phyloP scores from a whole-genome alignment of 1,140 invertebrate genomes.

The Episyrphus balteatus region DNA sequence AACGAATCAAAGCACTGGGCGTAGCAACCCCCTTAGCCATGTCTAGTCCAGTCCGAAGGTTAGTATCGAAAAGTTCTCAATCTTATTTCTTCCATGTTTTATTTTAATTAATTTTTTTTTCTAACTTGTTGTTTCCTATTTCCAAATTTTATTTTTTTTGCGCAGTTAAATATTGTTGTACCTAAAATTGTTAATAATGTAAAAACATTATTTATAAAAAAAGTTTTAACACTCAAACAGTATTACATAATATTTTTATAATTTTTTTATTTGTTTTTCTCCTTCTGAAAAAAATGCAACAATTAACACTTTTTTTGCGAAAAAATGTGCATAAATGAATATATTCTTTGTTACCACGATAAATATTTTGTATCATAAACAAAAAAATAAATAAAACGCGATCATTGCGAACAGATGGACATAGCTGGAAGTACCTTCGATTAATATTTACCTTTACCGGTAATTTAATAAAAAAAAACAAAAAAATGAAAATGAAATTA shows the following conservation, averaged over 20 bases:
- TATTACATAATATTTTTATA: background rate
- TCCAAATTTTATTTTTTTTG: background rate
- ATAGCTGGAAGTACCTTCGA: slow-evolving; percentile 13
- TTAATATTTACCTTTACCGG: slow-evolving; percentile 12
- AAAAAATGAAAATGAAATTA: background rate
- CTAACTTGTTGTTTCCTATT: too few species aligned
- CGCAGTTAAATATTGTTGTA: background rate
- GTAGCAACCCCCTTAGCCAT: slow-evolving; percentile 78
- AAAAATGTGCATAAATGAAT: background rate
- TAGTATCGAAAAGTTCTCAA: slow-evolving; percentile 21
- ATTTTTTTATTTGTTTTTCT: background rate
- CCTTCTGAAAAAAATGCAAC: background rate
- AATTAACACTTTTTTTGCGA: background rate
- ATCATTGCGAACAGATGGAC: slow-evolving; percentile 9
- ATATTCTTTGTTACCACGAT: background rate
- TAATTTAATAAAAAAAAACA: slow-evolving; percentile 7
- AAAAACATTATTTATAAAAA: background rate
- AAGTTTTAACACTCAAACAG: background rate
- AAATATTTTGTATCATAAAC: background rate
- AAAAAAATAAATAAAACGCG: too few species aligned
- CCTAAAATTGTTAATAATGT: background rate
- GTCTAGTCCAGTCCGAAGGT: slow-evolving; percentile 74
- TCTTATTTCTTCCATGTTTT: background rate
- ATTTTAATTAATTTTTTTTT: background rate
- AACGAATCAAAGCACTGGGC: slow-evolving; percentile 76